A percentile compares a stretch with the other conserved stretches of the same genome.
These are phyloP conservation scores for Aphidius colemani DNA, from an alignment of 2,888 invertebrate genomes.

Conservation along the genomic window DNA sequence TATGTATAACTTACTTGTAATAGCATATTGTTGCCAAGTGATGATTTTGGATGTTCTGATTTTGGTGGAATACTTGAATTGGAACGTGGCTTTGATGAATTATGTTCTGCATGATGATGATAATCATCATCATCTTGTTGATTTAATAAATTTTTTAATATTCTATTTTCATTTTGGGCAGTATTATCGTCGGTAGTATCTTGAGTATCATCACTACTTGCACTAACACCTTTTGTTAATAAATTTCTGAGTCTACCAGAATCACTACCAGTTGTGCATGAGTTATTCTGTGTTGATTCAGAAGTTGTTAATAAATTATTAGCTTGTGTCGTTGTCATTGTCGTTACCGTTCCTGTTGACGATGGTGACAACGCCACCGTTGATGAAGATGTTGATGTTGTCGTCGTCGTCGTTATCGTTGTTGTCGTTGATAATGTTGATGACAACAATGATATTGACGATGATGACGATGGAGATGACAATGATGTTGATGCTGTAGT, in stretches of 20 bases:
- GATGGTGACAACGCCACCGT: conserved; percentile 26
- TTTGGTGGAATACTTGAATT: conserved; percentile 50
- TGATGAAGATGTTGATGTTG: conserved; percentile 21
- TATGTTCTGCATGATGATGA: conserved; percentile 56
- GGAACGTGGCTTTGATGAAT: conserved; percentile 58
- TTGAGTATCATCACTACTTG: conserved; percentile 45
- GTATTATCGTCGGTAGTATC: conserved; percentile 49
- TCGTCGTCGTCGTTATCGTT: conserved; percentile 30
- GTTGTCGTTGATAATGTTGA: conserved; percentile 27
- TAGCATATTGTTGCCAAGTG: conserved; percentile 67
- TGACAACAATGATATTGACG: conserved; percentile 15
- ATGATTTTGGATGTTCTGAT: conserved; percentile 57
- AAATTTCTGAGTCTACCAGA: conserved; percentile 64
- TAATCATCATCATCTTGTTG: conserved; percentile 70
- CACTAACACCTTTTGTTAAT: conserved; percentile 57
- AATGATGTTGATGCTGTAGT: not conserved
- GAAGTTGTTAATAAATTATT: conserved; percentile 21
- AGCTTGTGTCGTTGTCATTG: conserved; percentile 22
- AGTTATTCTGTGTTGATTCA: conserved; percentile 37
- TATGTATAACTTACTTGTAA: conserved; percentile 67
- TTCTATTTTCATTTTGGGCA: conserved; percentile 62
- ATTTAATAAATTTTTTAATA: conserved; percentile 69
- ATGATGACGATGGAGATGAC: conserved; percentile 19
- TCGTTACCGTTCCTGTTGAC: conserved; percentile 21
- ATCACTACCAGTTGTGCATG: conserved; percentile 54